These are phyloP conservation scores for Crematogaster levior DNA, from an alignment of 2,888 invertebrate species.

Conservation along the genomic window DNA sequence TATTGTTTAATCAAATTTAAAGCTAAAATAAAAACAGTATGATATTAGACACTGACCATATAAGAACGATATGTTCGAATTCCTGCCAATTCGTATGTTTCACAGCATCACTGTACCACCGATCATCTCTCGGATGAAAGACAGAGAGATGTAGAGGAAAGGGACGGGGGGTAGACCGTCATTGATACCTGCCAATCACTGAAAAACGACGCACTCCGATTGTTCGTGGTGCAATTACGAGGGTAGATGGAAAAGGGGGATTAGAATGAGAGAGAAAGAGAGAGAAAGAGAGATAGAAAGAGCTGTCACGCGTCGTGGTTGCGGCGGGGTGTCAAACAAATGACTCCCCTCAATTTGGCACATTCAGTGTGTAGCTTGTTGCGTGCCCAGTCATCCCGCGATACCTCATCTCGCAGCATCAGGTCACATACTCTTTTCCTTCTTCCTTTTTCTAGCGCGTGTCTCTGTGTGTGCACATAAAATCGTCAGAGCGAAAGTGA, in stretches of 20 bases:
- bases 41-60: neutral
- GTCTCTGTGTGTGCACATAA: slow-evolving; percentile 2
- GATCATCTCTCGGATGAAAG: slow-evolving; percentile 54
- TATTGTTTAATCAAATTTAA: slow-evolving; percentile 1
- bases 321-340: slow-evolving; percentile 71
- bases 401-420: slow-evolving; percentile 70
- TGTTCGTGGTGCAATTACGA: slow-evolving; percentile 71
- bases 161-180: slow-evolving; percentile 49
- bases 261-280: slow-evolving; percentile 7
- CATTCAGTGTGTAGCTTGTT: slow-evolving; percentile 80
- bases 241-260: slow-evolving; percentile 45
- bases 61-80: neutral
- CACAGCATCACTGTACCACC: slow-evolving; percentile 37
- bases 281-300: slow-evolving; percentile 46
- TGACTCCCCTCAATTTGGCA: slow-evolving; percentile 79
- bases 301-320: slow-evolving; percentile 67
- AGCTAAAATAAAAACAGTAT: neutral
- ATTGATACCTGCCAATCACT: slow-evolving; percentile 73
- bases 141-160: slow-evolving; percentile 39
- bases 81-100: slow-evolving; percentile 18
- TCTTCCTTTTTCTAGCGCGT: neutral
- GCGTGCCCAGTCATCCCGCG: slow-evolving; percentile 79
- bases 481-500: neutral
- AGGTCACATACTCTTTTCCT: slow-evolving; percentile 44
- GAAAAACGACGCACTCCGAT: slow-evolving; percentile 60